These are phyloP conservation scores for Caiman crocodilus DNA, from an alignment of 2,797 vertebrate species.

Conservation along the genomic window DNA sequence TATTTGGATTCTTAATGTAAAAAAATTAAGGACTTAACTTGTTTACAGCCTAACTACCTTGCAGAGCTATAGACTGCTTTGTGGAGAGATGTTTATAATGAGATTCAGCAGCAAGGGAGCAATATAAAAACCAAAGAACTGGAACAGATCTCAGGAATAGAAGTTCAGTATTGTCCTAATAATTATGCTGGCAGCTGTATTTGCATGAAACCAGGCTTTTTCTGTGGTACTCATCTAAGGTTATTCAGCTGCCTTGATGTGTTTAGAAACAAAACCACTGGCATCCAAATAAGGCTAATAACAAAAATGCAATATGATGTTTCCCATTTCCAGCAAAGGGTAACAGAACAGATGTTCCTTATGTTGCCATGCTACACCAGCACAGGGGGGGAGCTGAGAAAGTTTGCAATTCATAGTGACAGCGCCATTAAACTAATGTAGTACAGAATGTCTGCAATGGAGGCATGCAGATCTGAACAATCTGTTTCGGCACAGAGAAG, in stretches of 20 bases:
- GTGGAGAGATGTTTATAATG: slow-evolving; percentile 70
- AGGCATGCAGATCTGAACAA: slow-evolving; percentile 32
- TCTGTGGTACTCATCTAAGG: slow-evolving; percentile 73
- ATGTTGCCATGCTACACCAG: slow-evolving; percentile 73
- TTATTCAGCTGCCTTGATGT: slow-evolving; percentile 73
- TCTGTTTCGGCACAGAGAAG: slow-evolving; percentile 22
- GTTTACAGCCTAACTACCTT: slow-evolving; percentile 59
- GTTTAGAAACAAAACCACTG: slow-evolving; percentile 76
- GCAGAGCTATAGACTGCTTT: slow-evolving; percentile 52
- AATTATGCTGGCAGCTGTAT: slow-evolving; percentile 70
- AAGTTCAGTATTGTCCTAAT: slow-evolving; percentile 72
- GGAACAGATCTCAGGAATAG: slow-evolving; percentile 66
- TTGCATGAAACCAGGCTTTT: slow-evolving; percentile 71
- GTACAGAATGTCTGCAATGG: slow-evolving; percentile 45
- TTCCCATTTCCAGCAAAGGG: slow-evolving; percentile 74
- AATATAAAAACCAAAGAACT: slow-evolving; percentile 75
- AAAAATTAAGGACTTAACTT: slow-evolving; percentile 58
- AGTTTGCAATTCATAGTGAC: slow-evolving; percentile 65
- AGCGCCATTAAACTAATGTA: slow-evolving; percentile 66
- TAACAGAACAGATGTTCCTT: slow-evolving; percentile 75
- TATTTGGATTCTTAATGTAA: slow-evolving; percentile 56
- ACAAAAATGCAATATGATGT: slow-evolving; percentile 71
- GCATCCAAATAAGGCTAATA: slow-evolving; percentile 77
- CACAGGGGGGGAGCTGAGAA: slow-evolving; percentile 72
- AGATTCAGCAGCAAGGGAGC: slow-evolving; percentile 71